phyloP scores from a whole-genome alignment of 2,888 invertebrate species.

The Drymonia ruficornis region DNA sequence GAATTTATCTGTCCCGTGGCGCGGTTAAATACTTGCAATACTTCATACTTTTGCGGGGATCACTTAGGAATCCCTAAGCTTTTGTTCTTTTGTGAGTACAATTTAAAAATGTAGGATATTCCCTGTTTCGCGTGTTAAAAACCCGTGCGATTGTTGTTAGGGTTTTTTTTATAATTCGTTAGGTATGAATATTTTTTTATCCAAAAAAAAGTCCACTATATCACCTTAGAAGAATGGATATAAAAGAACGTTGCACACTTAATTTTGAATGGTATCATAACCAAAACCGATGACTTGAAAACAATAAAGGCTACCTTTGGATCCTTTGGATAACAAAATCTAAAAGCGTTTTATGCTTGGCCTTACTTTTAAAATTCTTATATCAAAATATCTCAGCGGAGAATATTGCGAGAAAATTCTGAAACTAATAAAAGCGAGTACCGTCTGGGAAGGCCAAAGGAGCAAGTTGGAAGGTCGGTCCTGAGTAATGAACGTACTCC shows the following conservation, averaged over 20 bases:
- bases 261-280: too few relatives aligned
- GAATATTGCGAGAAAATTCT: not conserved
- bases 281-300: too few relatives aligned
- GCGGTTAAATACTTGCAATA: conserved; percentile 43
- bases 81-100: conserved; percentile 37
- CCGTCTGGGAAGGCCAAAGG: conserved; percentile 8
- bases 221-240: too few relatives aligned
- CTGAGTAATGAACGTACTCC: conserved; percentile 26
- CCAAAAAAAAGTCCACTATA: too few relatives aligned
- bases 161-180: too few relatives aligned
- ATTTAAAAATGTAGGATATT: conserved; percentile 22
- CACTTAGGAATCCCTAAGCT: conserved; percentile 39
- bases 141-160: not conserved
- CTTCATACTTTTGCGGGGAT: conserved; percentile 44
- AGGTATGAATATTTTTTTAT: too few relatives aligned
- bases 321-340: too few relatives aligned
- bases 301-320: too few relatives aligned
- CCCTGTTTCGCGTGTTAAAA: conserved; percentile 15
- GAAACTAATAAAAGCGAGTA: conserved; percentile 16
- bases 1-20: conserved; percentile 40
- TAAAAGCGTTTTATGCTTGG: too few relatives aligned
- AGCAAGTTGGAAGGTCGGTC: conserved; percentile 22
- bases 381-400: not conserved
- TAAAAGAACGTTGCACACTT: too few relatives aligned
- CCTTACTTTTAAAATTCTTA: not conserved